Evolutionary conservation across 1,140 invertebrate genomes (phyloP).

Genomic region (Ceratina australensis): DNA sequence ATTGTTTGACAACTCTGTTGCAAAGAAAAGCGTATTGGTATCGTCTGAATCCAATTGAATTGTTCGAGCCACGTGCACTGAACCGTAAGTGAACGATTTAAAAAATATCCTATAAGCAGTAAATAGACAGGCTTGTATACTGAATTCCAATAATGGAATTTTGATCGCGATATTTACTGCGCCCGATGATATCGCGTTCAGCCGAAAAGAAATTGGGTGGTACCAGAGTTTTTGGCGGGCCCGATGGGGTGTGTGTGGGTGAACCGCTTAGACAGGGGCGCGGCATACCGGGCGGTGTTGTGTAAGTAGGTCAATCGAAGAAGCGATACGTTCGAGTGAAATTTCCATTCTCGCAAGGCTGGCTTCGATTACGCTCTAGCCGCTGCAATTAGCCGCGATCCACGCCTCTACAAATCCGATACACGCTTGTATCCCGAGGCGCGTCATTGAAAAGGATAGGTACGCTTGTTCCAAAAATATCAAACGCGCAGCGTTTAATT

Average conservation of each 20-base stretch:
- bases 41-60: too few species aligned
- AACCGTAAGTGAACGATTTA: background rate
- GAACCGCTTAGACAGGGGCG: background rate
- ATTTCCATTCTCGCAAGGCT: conserved; percentile 60
- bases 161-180: background rate
- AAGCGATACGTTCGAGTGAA: conserved; percentile 53
- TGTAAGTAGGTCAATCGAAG: conserved; percentile 60
- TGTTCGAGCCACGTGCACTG: background rate
- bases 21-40: too few species aligned
- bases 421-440: background rate
- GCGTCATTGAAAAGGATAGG: background rate
- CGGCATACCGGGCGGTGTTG: background rate
- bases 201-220: background rate
- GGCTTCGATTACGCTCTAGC: conserved; percentile 42
- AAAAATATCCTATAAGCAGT: too few species aligned
- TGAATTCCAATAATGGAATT: background rate
- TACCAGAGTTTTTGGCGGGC: background rate
- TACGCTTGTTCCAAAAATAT: background rate
- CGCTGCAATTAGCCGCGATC: conserved; percentile 47
- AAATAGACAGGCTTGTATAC: too few species aligned
- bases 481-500: background rate
- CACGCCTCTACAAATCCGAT: conserved; percentile 37
- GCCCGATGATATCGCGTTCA: background rate
- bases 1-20: too few species aligned
- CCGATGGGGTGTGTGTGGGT: background rate